These are phyloP conservation scores for Drosophila paramelanica DNA, from an alignment of 2,888 invertebrate species.

Conservation along the genomic window DNA sequence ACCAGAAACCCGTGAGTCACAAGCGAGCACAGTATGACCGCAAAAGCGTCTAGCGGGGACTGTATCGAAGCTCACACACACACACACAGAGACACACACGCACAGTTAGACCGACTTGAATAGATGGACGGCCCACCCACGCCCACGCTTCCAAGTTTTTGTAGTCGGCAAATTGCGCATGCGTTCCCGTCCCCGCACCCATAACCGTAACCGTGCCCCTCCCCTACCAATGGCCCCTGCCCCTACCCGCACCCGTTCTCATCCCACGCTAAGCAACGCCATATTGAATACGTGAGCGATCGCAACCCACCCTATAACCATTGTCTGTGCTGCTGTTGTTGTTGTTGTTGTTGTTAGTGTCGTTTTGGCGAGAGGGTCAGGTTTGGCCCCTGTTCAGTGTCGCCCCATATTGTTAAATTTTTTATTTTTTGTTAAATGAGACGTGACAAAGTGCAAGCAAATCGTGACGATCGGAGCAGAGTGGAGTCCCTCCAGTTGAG, in stretches of 20 bases:
- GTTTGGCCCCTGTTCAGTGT: conserved; percentile 25
- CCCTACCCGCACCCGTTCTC: neutral
- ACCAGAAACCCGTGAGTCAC: conserved; percentile 57
- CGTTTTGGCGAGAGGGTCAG: conserved; percentile 42
- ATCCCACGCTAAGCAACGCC: conserved; percentile 59
- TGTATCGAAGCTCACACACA: conserved; percentile 29
- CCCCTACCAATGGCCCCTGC: neutral
- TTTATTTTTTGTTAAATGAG: conserved; percentile 61
- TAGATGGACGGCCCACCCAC: conserved; percentile 63
- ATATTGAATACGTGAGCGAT: conserved; percentile 46
- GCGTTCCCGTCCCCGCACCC: conserved; percentile 54
- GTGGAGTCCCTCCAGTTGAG: neutral
- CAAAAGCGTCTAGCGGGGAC: conserved; percentile 44
- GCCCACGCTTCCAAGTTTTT: conserved; percentile 48
- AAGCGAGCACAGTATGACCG: conserved; percentile 43
- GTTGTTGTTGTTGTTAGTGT: conserved; percentile 6
- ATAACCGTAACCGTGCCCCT: neutral
- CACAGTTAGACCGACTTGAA: conserved; percentile 5
- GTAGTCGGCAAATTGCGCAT: conserved; percentile 64
- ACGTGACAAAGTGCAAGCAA: conserved; percentile 69
- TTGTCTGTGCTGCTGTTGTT: conserved; percentile 10
- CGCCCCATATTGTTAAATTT: conserved; percentile 17
- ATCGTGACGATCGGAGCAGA: conserved; percentile 34
- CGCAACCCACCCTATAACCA: conserved; percentile 44
- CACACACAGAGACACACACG: conserved; percentile 5